Conservation (phyloP, 1,140 invertebrate genomes). For the Camponotus pennsylvanicus region DNA sequence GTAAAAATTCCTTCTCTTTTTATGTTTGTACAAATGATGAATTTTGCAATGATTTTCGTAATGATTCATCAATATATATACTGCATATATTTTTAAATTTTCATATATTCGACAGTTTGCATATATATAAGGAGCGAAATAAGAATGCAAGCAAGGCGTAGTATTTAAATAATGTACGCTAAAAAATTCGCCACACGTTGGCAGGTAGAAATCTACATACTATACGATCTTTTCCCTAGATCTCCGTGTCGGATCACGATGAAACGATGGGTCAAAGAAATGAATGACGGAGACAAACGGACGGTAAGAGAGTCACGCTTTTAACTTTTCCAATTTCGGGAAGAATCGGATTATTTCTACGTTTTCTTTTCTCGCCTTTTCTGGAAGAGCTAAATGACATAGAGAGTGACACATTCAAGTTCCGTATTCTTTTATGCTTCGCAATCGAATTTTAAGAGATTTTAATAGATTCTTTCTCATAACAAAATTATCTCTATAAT, state of each 20-base stretch:
- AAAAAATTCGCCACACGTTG: slow-evolving; percentile 58
- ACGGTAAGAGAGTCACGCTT: slow-evolving; percentile 62
- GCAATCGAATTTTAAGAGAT: neutral
- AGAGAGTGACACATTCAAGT: neutral
- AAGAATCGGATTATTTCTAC: slow-evolving; percentile 33
- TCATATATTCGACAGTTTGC: neutral
- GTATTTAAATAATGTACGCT: neutral
- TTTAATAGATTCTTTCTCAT: neutral
- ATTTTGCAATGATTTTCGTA: neutral
- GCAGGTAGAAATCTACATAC: slow-evolving; percentile 71
- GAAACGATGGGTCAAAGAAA: slow-evolving; percentile 53
- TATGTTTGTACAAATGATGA: slow-evolving; percentile 25
- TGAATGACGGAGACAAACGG: slow-evolving; percentile 39
- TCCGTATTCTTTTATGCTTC: neutral
- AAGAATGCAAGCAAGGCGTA: neutral
- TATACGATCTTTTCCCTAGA: neutral
- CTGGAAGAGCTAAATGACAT: neutral
- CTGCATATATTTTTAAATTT: neutral
- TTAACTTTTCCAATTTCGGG: slow-evolving; percentile 51
- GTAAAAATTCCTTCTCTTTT: slow-evolving; percentile 46
- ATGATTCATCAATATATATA: too few species aligned
- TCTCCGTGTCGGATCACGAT: neutral
- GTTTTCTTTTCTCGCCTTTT: neutral
- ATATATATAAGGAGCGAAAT: slow-evolving; percentile 3
- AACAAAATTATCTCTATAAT: neutral